Evolutionary conservation across 2,888 invertebrate genomes (phyloP).

Genomic region (Toxonevra muliebris): DNA sequence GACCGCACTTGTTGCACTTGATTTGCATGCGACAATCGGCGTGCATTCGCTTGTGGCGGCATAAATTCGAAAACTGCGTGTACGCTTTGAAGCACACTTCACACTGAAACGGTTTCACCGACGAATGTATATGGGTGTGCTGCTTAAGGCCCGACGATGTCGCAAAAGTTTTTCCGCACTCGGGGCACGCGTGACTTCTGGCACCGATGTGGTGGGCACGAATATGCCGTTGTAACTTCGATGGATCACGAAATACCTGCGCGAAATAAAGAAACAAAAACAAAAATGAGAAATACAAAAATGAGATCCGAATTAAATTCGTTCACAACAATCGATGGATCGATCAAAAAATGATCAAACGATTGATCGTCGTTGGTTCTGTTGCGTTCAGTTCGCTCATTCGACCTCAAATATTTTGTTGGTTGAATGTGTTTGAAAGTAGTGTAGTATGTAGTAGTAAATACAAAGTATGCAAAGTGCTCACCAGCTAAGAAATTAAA

Average conservation of each 20-base stretch:
- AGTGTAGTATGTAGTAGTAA: too few relatives aligned
- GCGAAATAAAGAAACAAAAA: conserved; percentile 50
- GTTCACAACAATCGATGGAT: too few relatives aligned
- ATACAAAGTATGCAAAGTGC: too few relatives aligned
- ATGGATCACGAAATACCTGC: conserved; percentile 95
- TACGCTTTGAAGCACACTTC: conserved; percentile 98
- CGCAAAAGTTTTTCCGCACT: conserved; percentile 98
- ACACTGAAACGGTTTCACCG: conserved; percentile 97
- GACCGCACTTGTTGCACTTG: conserved; percentile 93
- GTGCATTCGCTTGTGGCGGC: conserved; percentile 99
- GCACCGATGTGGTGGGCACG: conserved; percentile 95
- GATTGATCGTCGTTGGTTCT: too few relatives aligned
- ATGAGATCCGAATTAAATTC: conserved; percentile 13
- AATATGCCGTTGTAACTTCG: conserved; percentile 96
- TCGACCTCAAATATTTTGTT: too few relatives aligned
- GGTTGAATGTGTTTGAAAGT: too few relatives aligned
- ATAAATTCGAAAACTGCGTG: conserved; percentile 99
- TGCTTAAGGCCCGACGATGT: conserved; percentile 98
- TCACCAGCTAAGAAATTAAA: not conserved
- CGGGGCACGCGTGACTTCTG: conserved; percentile 95
- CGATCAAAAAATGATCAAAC: too few relatives aligned
- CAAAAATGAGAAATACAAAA: conserved; percentile 23
- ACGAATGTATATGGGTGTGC: conserved; percentile 98
- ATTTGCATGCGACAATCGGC: conserved; percentile 92
- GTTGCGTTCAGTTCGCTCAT: too few relatives aligned